phyloP scores from a whole-genome alignment of 2,797 vertebrate genomes.

The Lagodon rhomboides region DNA sequence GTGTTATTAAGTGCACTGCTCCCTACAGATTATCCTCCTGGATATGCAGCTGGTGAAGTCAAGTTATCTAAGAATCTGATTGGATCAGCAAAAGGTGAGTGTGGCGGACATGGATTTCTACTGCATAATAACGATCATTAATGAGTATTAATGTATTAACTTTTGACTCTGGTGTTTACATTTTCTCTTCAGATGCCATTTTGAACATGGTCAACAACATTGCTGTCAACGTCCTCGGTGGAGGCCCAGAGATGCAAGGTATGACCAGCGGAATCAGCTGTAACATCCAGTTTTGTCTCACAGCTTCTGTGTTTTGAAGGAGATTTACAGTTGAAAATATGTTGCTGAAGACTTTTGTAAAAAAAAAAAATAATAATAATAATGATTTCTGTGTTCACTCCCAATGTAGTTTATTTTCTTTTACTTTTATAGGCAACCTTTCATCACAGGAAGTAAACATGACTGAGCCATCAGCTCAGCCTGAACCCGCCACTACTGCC shows the following conservation, averaged over 20 bases:
- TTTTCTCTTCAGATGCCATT: conserved; percentile 91
- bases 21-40: conserved; percentile 89
- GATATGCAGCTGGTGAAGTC: conserved; percentile 88
- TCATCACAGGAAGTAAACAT: conserved; percentile 80
- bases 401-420: neutral
- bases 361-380: no score
- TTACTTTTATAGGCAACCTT: conserved; percentile 67
- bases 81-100: conserved; percentile 95
- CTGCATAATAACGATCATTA: neutral
- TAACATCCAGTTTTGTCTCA: neutral
- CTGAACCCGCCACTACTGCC: conserved; percentile 41
- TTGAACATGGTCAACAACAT: conserved; percentile 98
- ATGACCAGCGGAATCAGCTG: conserved; percentile 14
- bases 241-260: conserved; percentile 85
- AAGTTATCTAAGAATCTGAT: conserved; percentile 94
- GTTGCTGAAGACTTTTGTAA: neutral
- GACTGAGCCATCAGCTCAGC: conserved; percentile 52
- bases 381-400: neutral
- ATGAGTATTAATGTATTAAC: neutral
- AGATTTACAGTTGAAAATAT: neutral
- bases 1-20: neutral
- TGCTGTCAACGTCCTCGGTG: conserved; percentile 95
- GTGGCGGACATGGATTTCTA: neutral
- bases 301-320: neutral
- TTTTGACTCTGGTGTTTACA: neutral